Percentiles rank a stretch among this genome's conserved stretches.
These are phyloP conservation scores for Metaphire vulgaris DNA, from an alignment of 1,140 invertebrate genomes.

Conservation along the genomic window DNA sequence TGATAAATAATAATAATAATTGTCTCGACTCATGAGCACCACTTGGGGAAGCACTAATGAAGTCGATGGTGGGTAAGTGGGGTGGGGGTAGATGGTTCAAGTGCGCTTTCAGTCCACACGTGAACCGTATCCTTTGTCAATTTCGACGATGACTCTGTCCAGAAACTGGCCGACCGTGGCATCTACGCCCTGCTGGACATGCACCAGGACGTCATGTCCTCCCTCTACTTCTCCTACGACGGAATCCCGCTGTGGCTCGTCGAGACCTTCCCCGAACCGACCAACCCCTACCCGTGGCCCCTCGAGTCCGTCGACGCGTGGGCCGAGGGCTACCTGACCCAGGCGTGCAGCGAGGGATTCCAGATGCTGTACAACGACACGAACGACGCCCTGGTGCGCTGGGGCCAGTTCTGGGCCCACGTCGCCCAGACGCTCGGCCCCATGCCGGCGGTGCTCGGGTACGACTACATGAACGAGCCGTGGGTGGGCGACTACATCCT, in stretches of 20 bases:
- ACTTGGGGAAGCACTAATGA: too few relatives aligned
- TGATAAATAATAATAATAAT: too few relatives aligned
- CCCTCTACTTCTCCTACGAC: conserved; percentile 31
- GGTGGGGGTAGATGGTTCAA: too few relatives aligned
- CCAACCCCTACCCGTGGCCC: conserved; percentile 33
- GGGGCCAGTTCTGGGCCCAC: conserved; percentile 32
- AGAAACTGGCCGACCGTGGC: conserved; percentile 29
- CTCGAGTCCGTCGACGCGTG: conserved; percentile 17
- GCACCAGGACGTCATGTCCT: conserved; percentile 35
- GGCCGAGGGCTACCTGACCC: conserved; percentile 32
- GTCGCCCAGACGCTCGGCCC: conserved; percentile 27
- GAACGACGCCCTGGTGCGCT: conserved; percentile 23
- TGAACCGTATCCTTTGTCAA: too few relatives aligned
- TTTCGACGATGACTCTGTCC: too few relatives aligned
- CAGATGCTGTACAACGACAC: conserved; percentile 35
- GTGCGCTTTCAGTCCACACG: too few relatives aligned
- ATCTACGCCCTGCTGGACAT: conserved; percentile 35
- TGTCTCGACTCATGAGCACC: too few relatives aligned
- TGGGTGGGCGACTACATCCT: conserved; percentile 30
- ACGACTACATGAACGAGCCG: conserved; percentile 37
- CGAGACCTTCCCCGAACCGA: conserved; percentile 29
- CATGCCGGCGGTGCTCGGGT: conserved; percentile 30
- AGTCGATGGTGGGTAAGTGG: too few relatives aligned
- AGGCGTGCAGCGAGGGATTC: conserved; percentile 32
- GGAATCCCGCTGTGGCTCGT: conserved; percentile 34